Base-by-base conservation (phyloP, 2,797 vertebrate species). In the Notoglanidium macrostoma region DNA sequence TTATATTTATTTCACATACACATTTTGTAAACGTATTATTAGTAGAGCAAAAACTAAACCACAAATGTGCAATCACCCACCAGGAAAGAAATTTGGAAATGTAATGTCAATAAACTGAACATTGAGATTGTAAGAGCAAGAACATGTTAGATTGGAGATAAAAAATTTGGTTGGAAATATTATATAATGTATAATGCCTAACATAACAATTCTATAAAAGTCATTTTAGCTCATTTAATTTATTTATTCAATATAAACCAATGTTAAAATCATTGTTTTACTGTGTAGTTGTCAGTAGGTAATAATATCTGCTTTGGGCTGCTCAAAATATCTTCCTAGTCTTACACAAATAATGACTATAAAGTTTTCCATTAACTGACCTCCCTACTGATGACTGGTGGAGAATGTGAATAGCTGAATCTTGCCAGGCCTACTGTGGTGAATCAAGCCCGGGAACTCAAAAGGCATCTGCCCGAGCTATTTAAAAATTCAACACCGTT, bases 401-500 rank as follows among this genome's bases (percentile, higher is more conserved):
- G 81, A 81, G 54, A 86, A 86, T 89, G 82, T 70, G 77, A 91
- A 86, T 88, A 89, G 86, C 76, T 72, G 54, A 65, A 77, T 73
- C 84, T 87, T 89, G 82, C 73, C 40, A 65, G 86, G 84, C 84
- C 82, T 90, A 88, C 87, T 86, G 84, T 86, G 84, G 87, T 84
- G 86, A 90, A 80, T 70, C 55, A 2, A 86, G 81, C 88, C 85
- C 46, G 76, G 81, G 77, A 88, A 89, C 73, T 87, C 80, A 90
- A 89, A 87, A 86, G 80, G 88, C 79, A 92, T 90, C 93, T 94
- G 89, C 92, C 94, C 93, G 90, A 73, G 83, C 88, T 91, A 91
- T 94, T 95, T 93, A 93, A 91, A 92, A 93, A 95, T 95, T 94
- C 93, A 94, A 92, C 92, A 94, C 90, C 90, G 92, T 91, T 91